Conservation (phyloP, 2,113 vertebrate species). For the Myiopsitta monachus region DNA sequence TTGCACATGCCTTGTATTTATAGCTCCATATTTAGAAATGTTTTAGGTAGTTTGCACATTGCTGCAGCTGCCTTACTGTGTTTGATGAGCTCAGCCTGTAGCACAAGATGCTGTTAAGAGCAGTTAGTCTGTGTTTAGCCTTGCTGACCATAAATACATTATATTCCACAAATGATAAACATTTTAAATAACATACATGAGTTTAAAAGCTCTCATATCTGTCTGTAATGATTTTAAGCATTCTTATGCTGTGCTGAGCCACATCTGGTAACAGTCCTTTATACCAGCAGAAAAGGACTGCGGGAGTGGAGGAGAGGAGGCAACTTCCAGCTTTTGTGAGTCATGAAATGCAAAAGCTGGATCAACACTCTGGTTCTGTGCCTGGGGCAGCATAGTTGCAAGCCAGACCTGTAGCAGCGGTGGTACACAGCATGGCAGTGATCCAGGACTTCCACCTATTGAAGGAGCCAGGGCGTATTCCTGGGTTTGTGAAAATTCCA, state of each 20-base stretch:
- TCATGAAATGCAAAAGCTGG: not conserved
- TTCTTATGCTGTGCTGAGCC: not conserved
- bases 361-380: not conserved
- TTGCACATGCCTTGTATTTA: not conserved
- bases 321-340: not conserved
- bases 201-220: not conserved
- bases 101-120: not conserved
- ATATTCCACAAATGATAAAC: not conserved
- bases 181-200: not conserved
- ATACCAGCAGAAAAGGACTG: not conserved
- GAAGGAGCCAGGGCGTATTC: not conserved
- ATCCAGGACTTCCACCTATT: not conserved
- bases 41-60: not conserved
- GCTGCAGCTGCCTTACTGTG: not conserved
- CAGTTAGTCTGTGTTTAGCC: rapidly evolving
- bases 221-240: not conserved
- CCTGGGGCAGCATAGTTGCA: not conserved
- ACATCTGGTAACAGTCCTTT: not conserved
- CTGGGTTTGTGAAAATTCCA: not conserved
- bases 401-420: not conserved
- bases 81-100: not conserved
- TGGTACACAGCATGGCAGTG: not conserved
- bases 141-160: not conserved
- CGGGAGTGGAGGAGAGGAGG: not conserved
- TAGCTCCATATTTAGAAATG: not conserved